Evolutionary conservation across 2,797 vertebrate species (phyloP), one percentile per base, ranked within the genome.

Genomic region (Mormyrops attenuatus): DNA sequence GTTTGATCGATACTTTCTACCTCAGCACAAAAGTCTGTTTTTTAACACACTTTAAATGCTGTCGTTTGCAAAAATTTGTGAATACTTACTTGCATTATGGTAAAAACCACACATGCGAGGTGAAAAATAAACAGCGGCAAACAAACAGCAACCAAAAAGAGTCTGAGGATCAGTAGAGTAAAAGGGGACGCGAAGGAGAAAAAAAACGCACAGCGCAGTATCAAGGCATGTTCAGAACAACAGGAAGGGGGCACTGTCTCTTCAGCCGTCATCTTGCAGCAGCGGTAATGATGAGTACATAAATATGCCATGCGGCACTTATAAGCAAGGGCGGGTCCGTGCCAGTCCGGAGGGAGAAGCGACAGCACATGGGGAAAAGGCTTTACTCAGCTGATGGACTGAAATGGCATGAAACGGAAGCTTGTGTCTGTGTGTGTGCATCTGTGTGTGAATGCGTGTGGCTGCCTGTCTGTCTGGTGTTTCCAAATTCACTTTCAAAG

Each of bases 261-360:
- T 38, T 57, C 86, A 90, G 89, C 87, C 26, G 15, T 53, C 90
- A 91, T 91, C 87, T 89, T 88, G 90, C 89, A 90, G 88, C 77
- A 88, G 85, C 77, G 88, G 52, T 57, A n/a, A n/a, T 63, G 15
- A 77, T 38, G 17, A 77, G 22, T 41, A 41, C 6, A 41, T 8
- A 77, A 41, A 77, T 17, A 77, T 15, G 0, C 38, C 34, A 41
- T 80, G 90, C 86, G 60, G 52, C 63, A 34, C 66, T 11, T 55
- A 26, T 44, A 47, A 88, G 60, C 66, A 77, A 90, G 84, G 52
- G 82, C 60, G 63, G 87, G 7, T 17, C 15, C 47, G 20, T 1
- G 66, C 26, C 22, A 60, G 80, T 89, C 15, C 26, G 73, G 44
- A 90, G 52, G 86, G 52, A 53, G 11, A 49, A 20, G 52, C 52